These are phyloP conservation scores for Agrypnus murinus DNA, from an alignment of 2,888 invertebrate genomes.

Conservation along the genomic window DNA sequence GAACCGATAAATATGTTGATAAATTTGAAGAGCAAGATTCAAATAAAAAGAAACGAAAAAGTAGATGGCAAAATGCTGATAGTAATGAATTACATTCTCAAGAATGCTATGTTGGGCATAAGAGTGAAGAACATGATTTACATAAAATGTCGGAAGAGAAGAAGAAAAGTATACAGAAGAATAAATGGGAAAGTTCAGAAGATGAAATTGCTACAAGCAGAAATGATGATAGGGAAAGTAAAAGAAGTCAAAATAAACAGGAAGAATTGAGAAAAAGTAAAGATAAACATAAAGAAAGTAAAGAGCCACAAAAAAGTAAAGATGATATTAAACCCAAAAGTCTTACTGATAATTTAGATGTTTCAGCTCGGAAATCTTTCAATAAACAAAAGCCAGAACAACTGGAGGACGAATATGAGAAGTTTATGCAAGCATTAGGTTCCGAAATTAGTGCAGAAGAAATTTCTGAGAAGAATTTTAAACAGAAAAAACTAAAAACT, in stretches of 20 bases:
- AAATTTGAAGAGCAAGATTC: not conserved
- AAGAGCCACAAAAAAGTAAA: conserved; percentile 4
- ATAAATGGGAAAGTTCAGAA: conserved; percentile 39
- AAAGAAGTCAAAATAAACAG: not conserved
- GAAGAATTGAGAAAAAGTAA: not conserved
- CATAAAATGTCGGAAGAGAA: not conserved
- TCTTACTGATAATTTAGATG: conserved; percentile 22
- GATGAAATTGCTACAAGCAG: conserved; percentile 18
- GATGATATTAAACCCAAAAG: not conserved
- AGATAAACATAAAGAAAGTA: conserved; percentile 9
- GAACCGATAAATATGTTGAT: conserved; percentile 4
- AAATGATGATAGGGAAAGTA: too few species aligned
- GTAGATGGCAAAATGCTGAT: conserved; percentile 24
- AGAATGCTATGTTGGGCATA: not conserved
- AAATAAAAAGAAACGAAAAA: not conserved
- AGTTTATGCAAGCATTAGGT: conserved; percentile 75
- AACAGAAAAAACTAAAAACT: conserved; percentile 34
- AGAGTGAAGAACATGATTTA: not conserved
- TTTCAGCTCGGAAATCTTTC: conserved; percentile 3
- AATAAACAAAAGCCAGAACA: conserved; percentile 42
- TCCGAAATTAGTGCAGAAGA: conserved; percentile 59
- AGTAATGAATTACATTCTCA: not conserved
- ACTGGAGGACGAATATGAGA: conserved; percentile 73
- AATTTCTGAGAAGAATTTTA: conserved; percentile 33
- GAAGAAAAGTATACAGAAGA: not conserved